These are phyloP conservation scores for Falco peregrinus DNA, from an alignment of 2,797 vertebrate species.

Conservation along the genomic window DNA sequence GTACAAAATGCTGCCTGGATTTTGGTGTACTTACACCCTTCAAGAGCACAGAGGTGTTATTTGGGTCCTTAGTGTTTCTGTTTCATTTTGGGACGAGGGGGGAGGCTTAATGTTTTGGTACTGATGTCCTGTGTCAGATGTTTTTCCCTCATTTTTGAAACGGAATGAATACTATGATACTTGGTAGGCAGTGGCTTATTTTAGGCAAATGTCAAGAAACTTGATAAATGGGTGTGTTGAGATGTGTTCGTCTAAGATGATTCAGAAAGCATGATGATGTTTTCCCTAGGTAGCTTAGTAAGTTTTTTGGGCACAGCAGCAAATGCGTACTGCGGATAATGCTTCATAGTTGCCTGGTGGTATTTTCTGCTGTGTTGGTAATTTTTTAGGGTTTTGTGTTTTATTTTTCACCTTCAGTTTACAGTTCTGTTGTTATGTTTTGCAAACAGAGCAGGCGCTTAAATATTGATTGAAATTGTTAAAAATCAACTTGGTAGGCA, in stretches of 20 bases:
- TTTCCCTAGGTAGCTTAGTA: neutral
- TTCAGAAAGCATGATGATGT: neutral
- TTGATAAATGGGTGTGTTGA: neutral
- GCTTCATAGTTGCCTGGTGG: neutral
- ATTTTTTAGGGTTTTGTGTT: neutral
- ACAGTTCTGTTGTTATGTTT: neutral
- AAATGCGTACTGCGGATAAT: neutral
- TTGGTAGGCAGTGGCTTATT: neutral
- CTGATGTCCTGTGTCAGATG: neutral
- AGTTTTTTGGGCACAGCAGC: neutral
- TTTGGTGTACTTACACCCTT: neutral
- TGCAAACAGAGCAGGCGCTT: neutral
- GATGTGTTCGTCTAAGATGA: accelerated
- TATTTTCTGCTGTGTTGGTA: neutral
- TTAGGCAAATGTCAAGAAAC: neutral
- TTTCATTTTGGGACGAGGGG: neutral
- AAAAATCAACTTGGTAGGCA: neutral
- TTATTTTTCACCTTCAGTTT: neutral
- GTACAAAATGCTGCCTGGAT: neutral
- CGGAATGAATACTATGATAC: neutral
- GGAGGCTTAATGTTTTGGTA: neutral
- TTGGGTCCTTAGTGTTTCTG: neutral
- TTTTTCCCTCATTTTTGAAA: neutral
- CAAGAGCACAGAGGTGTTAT: neutral
- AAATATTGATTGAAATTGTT: neutral